Evolutionary conservation across 53 echinoderm and acorn worm species (phyloP), one percentile per base, ranked within the genome.

Genomic region (Crossaster papposus): DNA sequence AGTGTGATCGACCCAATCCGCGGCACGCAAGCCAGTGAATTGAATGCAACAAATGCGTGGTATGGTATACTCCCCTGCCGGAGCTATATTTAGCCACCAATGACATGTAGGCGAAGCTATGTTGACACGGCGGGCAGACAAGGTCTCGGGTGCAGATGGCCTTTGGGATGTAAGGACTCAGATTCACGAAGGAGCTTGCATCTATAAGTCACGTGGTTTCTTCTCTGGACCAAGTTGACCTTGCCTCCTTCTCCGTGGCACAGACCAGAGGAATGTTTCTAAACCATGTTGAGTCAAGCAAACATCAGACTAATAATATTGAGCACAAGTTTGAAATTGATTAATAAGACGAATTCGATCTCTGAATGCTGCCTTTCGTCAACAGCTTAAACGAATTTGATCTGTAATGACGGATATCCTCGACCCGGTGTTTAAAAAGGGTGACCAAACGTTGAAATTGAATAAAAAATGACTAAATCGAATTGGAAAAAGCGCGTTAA

Each of bases 11-110:
- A 84, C 71, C 72, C 84, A 31, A 84, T 84, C 84, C 84, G 52
- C 70, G 30, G 52, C 54, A 84, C 72, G 54, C 51, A 38, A 84
- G 71, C 84, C 72, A 84, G 51, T 84, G 84, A 71, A 84, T 53
- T 84, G 84, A 84, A 84, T 84, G 84, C 84, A 84, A 84, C 84
- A 51, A 70, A 84, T 84, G 84, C 72, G 51, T 30, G 72, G 84
- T 72, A 72, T 71, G 84, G 84, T 84, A 84, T 71, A 72, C 72
- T 84, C 54, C 71, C 32, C 72, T 22, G 54, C 84, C 29, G 11
- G 84, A 24, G 51, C 84, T 84, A 84, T 84, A 72, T 84, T 84
- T 84, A 84, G 84, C 72, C 32, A 50, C 84, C 84, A 72, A 84
- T 84, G 84, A 84, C 84, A 84, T 29, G 71, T 18, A 84, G 72